These are phyloP conservation scores for Periophthalmodon schlosseri DNA, from an alignment of 2,113 vertebrate species.

Conservation along the genomic window DNA sequence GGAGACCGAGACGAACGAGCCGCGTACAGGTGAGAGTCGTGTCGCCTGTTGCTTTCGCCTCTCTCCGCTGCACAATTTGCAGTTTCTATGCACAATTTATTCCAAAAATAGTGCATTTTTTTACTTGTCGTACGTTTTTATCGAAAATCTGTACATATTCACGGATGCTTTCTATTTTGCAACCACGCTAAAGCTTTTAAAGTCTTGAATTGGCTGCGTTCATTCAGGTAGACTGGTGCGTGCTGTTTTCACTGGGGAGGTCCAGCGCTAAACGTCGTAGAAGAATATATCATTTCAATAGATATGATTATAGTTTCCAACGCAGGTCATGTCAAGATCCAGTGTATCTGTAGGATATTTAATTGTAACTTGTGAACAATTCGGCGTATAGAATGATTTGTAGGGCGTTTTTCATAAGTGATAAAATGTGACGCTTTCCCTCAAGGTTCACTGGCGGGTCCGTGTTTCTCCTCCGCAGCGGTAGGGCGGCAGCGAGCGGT, in stretches of 20 bases:
- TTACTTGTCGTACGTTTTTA: background rate
- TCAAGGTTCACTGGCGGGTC: conserved; percentile 22
- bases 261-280: conserved; percentile 34
- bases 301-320: background rate
- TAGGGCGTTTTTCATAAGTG: fast-evolving
- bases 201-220: conserved; percentile 25
- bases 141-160: background rate
- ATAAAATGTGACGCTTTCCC: conserved; percentile 31
- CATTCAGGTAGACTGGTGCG: conserved; percentile 51
- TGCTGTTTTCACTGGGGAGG: conserved; percentile 52
- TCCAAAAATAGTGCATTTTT: background rate
- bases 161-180: background rate
- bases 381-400: background rate
- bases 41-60: conserved; percentile 78
- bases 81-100: conserved; percentile 3
- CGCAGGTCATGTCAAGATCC: fast-evolving
- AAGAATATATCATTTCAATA: background rate
- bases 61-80: conserved; percentile 5
- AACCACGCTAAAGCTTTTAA: too few relatives aligned
- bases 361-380: fast-evolving
- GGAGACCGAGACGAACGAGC: background rate
- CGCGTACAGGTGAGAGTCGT: conserved; percentile 74
- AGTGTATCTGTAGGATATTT: fast-evolving
- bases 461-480: background rate
- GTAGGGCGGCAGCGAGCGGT: conserved; percentile 25